Evolutionary conservation across 2,888 invertebrate genomes (phyloP), one percentile per base, ranked within the genome.

Genomic region (Eulithis testata): DNA sequence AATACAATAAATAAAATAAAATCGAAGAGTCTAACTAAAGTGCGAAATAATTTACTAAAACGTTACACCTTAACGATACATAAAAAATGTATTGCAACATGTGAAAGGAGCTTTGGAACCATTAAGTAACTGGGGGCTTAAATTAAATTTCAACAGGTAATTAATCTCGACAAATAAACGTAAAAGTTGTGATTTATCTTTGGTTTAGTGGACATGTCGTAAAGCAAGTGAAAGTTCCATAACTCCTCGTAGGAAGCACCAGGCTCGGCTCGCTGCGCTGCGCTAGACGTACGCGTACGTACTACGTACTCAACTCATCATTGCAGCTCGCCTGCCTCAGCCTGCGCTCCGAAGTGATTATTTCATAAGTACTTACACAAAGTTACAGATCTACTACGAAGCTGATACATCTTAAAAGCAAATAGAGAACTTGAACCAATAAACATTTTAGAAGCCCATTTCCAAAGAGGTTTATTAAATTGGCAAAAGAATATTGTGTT

Each of bases 21-120:
- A 89, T 87, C 85, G 56, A 87, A 86, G 83, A 85, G 83, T 84
- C 87, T 93, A 90, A 90, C 88, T 90, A 88, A 91, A 86, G 85
- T 86, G 89, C 88, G 90, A 91, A 92, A 93, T 92, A 92, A 93
- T 91, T 93, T 91, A 92, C 91, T 93, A 92, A 76, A 87, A 85
- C 84, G 88, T 91, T 91, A 92, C 89, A 90, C 83, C 90, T 91
- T 91, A 87, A 89, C 81, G 86, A 90, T 87, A 91, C 82, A 86
- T 70, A 73, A 71, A 69, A 56, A 88, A 89, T 88, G 89, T 91
- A 93, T 92, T 91, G 92, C 92, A 92, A 92, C 89, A 89, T 83
- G 84, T 83, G 56, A 78, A 87, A 91, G 91, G 92, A 91, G 92
- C 88, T 91, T 88, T 91, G 91, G 92, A 91, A 91, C 91, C 87